These are phyloP conservation scores for Epinephelus lanceolatus DNA, from an alignment of 2,113 vertebrate species.

Conservation along the genomic window DNA sequence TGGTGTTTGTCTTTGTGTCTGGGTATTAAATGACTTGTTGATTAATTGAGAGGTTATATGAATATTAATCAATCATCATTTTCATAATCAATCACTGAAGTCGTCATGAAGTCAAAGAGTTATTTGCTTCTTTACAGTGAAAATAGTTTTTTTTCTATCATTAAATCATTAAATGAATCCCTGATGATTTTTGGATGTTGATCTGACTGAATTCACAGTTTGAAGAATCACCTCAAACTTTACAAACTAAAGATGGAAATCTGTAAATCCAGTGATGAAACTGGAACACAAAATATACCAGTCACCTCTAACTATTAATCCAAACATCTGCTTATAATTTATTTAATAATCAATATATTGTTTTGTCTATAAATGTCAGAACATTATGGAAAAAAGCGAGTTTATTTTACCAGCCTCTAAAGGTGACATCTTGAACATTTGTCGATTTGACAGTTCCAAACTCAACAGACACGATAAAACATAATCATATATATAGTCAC, in stretches of 20 bases:
- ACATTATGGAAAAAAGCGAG: too few species aligned
- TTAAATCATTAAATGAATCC: background rate
- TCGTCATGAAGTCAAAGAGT: background rate
- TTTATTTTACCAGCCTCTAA: too few species aligned
- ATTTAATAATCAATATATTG: too few species aligned
- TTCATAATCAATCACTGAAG: background rate
- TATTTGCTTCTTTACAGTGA: background rate
- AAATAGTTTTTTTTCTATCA: background rate
- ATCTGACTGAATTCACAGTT: background rate
- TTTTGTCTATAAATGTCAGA: too few species aligned
- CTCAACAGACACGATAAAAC: too few species aligned
- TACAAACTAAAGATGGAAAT: background rate
- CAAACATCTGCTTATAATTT: too few species aligned
- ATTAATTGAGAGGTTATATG: background rate
- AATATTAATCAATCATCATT: background rate
- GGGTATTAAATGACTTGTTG: slow-evolving; percentile 1
- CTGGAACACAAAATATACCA: too few species aligned
- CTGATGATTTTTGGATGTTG: background rate
- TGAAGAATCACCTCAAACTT: background rate
- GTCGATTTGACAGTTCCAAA: too few species aligned
- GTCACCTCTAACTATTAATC: too few species aligned
- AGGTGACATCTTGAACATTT: too few species aligned
- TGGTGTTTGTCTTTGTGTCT: slow-evolving; percentile 5
- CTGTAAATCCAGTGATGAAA: background rate
- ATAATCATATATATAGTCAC: too few species aligned